phyloP scores from a whole-genome alignment of 2,113 vertebrate genomes.

The Dicaeum eximium region DNA sequence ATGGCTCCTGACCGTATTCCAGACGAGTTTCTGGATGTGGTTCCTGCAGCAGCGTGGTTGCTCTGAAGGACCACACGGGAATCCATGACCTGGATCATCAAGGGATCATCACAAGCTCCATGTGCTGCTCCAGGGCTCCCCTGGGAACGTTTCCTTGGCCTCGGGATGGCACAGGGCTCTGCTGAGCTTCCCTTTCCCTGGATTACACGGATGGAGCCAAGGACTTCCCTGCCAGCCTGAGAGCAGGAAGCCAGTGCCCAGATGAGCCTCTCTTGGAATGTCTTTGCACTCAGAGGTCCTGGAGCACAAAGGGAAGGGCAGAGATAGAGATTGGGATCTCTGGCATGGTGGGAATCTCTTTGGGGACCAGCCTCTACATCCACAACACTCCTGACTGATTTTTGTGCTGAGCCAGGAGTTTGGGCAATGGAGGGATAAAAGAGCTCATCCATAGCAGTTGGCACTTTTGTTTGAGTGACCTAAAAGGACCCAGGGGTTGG shows the following conservation, averaged over 20 bases:
- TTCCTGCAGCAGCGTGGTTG: background rate
- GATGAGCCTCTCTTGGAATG: background rate
- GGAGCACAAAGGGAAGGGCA: background rate
- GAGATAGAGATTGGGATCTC: background rate
- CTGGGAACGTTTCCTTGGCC: background rate
- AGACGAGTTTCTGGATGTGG: background rate
- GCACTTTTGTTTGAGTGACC: background rate
- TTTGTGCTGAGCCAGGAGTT: background rate
- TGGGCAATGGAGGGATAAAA: background rate
- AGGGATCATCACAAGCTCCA: background rate
- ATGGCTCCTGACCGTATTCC: fast-evolving
- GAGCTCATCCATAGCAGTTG: background rate
- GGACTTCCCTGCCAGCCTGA: background rate
- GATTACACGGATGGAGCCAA: background rate
- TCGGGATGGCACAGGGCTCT: background rate
- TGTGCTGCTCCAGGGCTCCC: background rate
- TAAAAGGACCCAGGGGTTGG: background rate
- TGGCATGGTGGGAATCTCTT: background rate
- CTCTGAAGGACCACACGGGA: background rate
- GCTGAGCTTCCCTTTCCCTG: background rate
- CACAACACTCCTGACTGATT: background rate
- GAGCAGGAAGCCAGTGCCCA: background rate
- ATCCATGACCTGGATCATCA: background rate
- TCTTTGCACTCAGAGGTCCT: background rate
- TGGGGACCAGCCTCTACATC: background rate